phyloP scores from a whole-genome alignment of 1,140 invertebrate species.

The Temnothorax nylanderi region DNA sequence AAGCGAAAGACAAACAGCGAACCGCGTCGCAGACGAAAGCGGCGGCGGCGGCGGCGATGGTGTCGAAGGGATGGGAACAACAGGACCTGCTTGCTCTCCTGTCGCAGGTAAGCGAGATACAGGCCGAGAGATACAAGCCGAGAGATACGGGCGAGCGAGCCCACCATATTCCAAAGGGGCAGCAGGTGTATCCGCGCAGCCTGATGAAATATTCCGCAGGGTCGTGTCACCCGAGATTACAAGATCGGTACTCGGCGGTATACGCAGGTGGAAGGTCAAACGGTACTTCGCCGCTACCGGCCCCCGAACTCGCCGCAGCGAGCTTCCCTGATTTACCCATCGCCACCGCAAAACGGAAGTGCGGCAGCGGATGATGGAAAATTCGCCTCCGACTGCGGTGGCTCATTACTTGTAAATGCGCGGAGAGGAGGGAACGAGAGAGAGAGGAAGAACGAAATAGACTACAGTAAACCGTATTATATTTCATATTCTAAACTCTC shows the following conservation, averaged over 20 bases:
- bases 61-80: constrained; percentile 9
- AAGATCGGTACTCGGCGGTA: constrained; percentile 52
- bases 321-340: constrained; percentile 62
- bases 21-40: background rate
- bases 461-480: background rate
- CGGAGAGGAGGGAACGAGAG: background rate
- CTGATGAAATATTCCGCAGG: constrained; percentile 70
- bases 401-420: constrained; percentile 28
- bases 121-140: background rate
- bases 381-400: constrained; percentile 34
- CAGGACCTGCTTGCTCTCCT: background rate
- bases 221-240: constrained; percentile 54
- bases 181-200: constrained; percentile 5
- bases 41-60: background rate
- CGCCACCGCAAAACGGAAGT: constrained; percentile 12
- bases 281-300: constrained; percentile 37
- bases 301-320: constrained; percentile 4
- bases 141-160: background rate
- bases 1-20: constrained; percentile 45
- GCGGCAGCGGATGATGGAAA: constrained; percentile 59
- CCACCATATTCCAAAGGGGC: background rate
- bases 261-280: constrained; percentile 59
- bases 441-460: background rate
- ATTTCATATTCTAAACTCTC: background rate
- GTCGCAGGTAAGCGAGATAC: background rate